These are phyloP conservation scores for Rhabdophis nuchalis DNA, from an alignment of 2,797 vertebrate genomes.

Conservation along the genomic window DNA sequence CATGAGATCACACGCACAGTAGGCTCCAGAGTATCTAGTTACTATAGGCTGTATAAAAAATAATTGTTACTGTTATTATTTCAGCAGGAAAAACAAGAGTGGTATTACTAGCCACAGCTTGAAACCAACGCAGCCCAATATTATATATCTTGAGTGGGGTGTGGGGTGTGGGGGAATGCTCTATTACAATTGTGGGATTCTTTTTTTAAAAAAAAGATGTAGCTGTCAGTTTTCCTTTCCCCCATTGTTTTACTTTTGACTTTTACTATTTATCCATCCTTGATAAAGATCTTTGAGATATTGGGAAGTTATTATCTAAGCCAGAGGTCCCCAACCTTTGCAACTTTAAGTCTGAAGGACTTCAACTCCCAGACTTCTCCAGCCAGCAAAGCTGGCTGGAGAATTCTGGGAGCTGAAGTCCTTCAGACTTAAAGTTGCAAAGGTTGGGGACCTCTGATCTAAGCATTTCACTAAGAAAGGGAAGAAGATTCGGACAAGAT, in stretches of 20 bases:
- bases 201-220: neutral
- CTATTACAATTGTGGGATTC: constrained; percentile 50
- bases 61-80: neutral
- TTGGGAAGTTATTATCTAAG: neutral
- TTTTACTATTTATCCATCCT: neutral
- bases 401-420: no score
- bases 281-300: neutral
- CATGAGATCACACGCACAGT: neutral
- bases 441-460: no score
- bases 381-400: no score
- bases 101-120: constrained; percentile 49
- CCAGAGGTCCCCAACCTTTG: no score
- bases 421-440: no score
- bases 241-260: neutral
- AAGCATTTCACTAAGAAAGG: neutral
- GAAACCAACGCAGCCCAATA: constrained; percentile 53
- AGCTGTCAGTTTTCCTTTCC: neutral
- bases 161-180: constrained; percentile 52
- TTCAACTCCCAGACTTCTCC: no score
- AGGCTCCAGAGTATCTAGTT: neutral
- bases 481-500: neutral
- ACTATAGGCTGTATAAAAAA: neutral
- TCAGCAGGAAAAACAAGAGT: constrained; percentile 12
- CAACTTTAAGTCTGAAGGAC: no score
- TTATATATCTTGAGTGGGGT: constrained; percentile 63